phyloP scores from a whole-genome alignment of 53 echinoderm and acorn worm species.

The Paelopatides confundens region DNA sequence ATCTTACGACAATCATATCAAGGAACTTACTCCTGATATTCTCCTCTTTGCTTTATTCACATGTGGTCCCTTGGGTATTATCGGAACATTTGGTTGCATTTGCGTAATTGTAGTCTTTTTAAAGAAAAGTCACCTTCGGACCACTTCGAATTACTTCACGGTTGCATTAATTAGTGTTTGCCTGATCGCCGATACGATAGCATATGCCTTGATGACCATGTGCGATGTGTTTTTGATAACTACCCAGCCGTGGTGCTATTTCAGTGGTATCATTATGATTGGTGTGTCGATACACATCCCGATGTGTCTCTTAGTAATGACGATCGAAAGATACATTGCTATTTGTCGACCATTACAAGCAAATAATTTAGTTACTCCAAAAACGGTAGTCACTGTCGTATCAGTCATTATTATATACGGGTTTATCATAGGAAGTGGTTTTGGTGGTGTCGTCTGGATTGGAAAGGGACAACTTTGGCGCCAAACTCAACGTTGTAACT shows the following conservation, averaged over 20 bases:
- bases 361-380: neutral
- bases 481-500: neutral
- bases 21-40: too few relatives aligned
- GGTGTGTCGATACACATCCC: neutral
- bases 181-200: neutral
- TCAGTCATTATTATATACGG: neutral
- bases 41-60: too few relatives aligned
- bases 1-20: too few relatives aligned
- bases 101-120: neutral
- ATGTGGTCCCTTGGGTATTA: neutral
- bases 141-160: neutral
- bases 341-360: neutral
- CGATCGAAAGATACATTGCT: neutral
- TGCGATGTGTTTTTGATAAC: neutral
- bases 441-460: constrained; percentile 21
- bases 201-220: neutral
- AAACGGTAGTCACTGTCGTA: neutral
- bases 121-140: neutral
- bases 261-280: neutral
- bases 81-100: neutral
- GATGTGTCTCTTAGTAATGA: neutral
- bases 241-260: neutral
- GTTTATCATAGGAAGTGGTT: neutral
- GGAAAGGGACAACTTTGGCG: constrained; percentile 21
- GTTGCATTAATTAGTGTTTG: neutral